These are phyloP conservation scores for Clarias magur DNA, from an alignment of 2,113 vertebrate species.

Conservation along the genomic window DNA sequence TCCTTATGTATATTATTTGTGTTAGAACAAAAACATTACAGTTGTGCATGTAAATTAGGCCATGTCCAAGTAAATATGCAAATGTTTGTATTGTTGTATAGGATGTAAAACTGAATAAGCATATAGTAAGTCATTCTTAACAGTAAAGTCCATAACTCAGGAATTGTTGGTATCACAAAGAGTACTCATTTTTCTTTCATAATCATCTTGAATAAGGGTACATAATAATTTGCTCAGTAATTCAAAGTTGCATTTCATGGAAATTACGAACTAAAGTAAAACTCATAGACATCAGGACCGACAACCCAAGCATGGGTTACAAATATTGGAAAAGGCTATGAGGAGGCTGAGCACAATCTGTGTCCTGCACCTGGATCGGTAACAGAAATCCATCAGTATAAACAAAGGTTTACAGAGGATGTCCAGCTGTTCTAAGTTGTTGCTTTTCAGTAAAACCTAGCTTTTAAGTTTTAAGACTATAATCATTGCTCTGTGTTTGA, in stretches of 20 bases:
- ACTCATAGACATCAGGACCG: neutral
- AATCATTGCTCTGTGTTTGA: neutral
- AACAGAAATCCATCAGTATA: neutral
- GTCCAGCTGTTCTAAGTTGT: conserved; percentile 9
- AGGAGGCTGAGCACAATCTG: neutral
- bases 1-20: neutral
- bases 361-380: neutral
- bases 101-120: neutral
- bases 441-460: conserved; percentile 14
- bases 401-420: conserved; percentile 27
- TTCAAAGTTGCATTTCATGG: neutral
- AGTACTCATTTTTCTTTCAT: neutral
- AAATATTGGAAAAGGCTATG: neutral
- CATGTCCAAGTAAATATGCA: neutral
- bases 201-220: neutral
- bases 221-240: neutral
- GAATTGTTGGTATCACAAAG: neutral
- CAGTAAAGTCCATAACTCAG: neutral
- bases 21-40: neutral
- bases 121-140: neutral
- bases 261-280: neutral
- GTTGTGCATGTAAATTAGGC: neutral
- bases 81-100: neutral
- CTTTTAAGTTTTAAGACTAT: neutral
- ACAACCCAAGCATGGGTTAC: neutral